phyloP scores from a whole-genome alignment of 2,797 vertebrate genomes.

The Poeciliopsis gracilis region DNA sequence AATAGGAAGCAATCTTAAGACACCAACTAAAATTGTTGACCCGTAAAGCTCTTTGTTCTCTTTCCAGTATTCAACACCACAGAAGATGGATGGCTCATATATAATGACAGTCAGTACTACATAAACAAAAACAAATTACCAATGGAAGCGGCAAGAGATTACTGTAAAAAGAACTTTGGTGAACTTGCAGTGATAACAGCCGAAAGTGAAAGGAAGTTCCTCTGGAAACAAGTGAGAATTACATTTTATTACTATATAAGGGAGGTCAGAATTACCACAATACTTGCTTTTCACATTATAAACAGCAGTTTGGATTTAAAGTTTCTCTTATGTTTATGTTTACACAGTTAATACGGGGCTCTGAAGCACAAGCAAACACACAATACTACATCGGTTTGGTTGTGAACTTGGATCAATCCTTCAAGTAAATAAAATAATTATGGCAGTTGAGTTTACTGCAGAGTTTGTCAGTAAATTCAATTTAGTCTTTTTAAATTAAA shows the following conservation, averaged over 20 bases:
- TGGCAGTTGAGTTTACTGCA: background rate
- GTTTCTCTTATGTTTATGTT: constrained; percentile 10
- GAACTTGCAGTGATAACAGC: constrained; percentile 87
- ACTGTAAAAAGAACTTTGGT: constrained; percentile 87
- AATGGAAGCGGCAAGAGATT: constrained; percentile 87
- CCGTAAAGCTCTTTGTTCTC: constrained; percentile 2
- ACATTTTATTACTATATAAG: background rate
- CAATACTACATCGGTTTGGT: constrained; percentile 91
- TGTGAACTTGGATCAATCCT: constrained; percentile 89
- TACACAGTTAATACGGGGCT: constrained; percentile 69
- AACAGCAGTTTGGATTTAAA: background rate
- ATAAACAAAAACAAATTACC: constrained; percentile 79
- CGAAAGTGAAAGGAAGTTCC: constrained; percentile 89
- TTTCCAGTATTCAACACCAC: constrained; percentile 82
- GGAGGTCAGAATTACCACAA: background rate
- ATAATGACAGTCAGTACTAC: constrained; percentile 88
- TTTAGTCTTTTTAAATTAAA: background rate
- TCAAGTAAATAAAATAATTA: constrained; percentile 79
- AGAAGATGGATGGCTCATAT: constrained; percentile 89
- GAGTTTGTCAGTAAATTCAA: background rate
- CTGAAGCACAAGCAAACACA: background rate
- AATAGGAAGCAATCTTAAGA: background rate
- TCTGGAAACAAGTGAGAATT: constrained; percentile 88
- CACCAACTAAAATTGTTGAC: background rate
- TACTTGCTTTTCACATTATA: background rate